Base-by-base conservation (phyloP, 1,140 invertebrate species). In the Camponotus vicinus region DNA sequence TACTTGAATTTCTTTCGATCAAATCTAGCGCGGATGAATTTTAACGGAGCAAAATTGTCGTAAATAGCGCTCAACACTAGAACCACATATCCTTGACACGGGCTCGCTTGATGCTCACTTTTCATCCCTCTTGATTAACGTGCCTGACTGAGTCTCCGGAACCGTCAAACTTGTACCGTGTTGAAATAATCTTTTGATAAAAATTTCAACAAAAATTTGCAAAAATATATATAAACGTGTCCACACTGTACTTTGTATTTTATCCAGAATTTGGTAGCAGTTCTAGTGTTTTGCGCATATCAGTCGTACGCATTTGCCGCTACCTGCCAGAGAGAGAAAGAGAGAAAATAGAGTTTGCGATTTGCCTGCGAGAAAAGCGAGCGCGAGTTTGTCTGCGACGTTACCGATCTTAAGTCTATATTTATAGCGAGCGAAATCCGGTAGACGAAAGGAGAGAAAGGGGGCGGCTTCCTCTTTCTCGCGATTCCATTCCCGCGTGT, bases 381-480 rank as follows among this genome's bases (percentile, higher is more conserved):
- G 13, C 70, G 21, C 32, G 63, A 69, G 15, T 69, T 55, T 5
- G 21, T 55, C 49, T 45, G 63, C 49, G 21, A 80, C 11, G 64
- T 80, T 80, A 80, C 64, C 64, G 78, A 80, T 80, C 52, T 57
- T n/a, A 8, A 80, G 52, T 70, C 37, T 37, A 52, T 80, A 80
- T 80, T 80, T 80, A 70, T 80, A 80, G 49, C 78, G 55, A 57
- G 57, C 52, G 66, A 80, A 70, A 66, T 78, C 5, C 42, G 32
- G 59, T 52, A n/a, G 45, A 21, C 75, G 40, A 59, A 42, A 67
- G 13, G 4, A 9, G 32, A 13, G 9, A n/a, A 32, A 32, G 21
- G 21, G 8, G 15, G 5, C 61, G 18, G 11, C 21, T 70, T 49
- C 78, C 52, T 66, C 78, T 80, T 70, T 80, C 66, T 80, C 40